Evolutionary conservation across 2,113 vertebrate genomes (phyloP).

Genomic region (Polypterus bichir): DNA sequence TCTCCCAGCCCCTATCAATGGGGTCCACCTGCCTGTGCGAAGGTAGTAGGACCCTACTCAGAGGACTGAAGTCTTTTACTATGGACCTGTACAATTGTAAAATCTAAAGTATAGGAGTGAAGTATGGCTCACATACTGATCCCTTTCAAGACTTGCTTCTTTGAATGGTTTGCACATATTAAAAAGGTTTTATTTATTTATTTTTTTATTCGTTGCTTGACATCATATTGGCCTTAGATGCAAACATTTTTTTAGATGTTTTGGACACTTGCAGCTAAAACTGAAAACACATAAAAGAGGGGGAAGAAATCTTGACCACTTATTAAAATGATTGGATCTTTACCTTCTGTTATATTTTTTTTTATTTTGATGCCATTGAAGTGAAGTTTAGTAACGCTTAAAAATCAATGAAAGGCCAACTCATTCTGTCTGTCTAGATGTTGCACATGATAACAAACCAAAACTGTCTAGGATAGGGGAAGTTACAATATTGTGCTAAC

Average conservation of each 20-base stretch:
- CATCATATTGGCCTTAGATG: constrained; percentile 4
- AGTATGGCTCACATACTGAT: constrained; percentile 65
- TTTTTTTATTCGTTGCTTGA: constrained; percentile 9
- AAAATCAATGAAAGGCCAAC: neutral
- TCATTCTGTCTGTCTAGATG: too few species aligned
- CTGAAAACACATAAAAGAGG: neutral
- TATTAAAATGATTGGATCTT: neutral
- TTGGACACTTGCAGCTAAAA: neutral
- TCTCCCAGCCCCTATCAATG: constrained; percentile 69
- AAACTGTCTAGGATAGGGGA: too few species aligned
- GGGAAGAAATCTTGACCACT: neutral
- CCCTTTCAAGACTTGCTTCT: constrained; percentile 37
- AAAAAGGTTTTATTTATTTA: constrained; percentile 41
- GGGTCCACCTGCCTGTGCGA: constrained; percentile 78
- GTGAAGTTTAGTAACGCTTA: neutral
- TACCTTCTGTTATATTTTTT: neutral
- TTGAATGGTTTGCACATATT: constrained; percentile 40
- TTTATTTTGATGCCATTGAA: too few species aligned
- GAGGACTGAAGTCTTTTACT: constrained; percentile 29
- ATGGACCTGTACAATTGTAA: constrained; percentile 66
- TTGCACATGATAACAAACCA: too few species aligned
- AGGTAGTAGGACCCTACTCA: constrained; percentile 73
- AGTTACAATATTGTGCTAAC: too few species aligned
- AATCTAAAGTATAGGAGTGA: constrained; percentile 64
- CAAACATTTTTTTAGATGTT: constrained; percentile 3